Evolutionary conservation across 2,797 vertebrate species (phyloP).

Genomic region (Cuniculus paca): DNA sequence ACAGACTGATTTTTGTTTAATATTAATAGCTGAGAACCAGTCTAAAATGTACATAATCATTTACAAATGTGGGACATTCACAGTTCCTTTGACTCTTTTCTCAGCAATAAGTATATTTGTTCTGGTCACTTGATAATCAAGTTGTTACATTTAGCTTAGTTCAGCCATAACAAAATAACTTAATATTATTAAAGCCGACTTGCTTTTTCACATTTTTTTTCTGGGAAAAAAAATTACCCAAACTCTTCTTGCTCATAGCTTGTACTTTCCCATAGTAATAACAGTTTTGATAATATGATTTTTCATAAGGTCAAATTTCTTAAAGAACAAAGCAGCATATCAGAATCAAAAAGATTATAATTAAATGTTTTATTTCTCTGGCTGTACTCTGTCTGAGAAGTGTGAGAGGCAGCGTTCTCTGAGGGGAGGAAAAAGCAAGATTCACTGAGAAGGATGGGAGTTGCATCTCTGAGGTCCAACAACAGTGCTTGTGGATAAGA

Average conservation of each 20-base stretch:
- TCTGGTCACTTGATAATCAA: constrained; percentile 57
- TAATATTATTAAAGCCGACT: constrained; percentile 59
- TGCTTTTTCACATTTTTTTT: constrained; percentile 29
- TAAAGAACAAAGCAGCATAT: neutral
- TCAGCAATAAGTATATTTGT: constrained; percentile 48
- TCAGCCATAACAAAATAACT: constrained; percentile 66
- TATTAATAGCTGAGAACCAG: neutral
- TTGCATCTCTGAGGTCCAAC: neutral
- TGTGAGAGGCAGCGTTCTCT: neutral
- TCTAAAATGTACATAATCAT: constrained; percentile 36
- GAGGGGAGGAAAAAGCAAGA: neutral
- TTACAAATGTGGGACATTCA: constrained; percentile 24
- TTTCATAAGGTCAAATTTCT: constrained; percentile 53
- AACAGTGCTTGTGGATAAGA: neutral
- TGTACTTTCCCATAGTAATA: constrained; percentile 39
- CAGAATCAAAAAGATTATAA: constrained; percentile 20
- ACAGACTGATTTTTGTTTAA: constrained; percentile 58
- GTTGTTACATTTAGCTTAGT: constrained; percentile 47
- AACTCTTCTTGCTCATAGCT: constrained; percentile 2
- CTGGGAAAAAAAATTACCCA: neutral
- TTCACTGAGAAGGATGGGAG: neutral
- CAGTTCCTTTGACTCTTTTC: constrained; percentile 48
- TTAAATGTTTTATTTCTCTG: constrained; percentile 28
- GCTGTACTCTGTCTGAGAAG: neutral
- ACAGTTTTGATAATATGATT: constrained; percentile 29